Evolutionary conservation across 1,140 invertebrate genomes (phyloP).

Genomic region (Drosophila kanapiae): DNA sequence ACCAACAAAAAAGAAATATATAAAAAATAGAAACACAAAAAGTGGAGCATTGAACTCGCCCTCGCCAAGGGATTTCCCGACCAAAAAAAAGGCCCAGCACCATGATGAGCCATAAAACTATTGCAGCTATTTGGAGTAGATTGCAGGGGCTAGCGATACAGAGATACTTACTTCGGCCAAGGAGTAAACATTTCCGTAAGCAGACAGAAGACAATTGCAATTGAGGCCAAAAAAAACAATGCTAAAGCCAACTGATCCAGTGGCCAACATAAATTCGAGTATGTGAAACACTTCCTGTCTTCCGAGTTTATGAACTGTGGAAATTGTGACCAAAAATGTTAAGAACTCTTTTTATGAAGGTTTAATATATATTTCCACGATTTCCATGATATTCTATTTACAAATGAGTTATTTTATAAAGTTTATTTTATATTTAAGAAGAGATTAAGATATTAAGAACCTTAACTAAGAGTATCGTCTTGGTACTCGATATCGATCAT

Average conservation of each 20-base stretch:
- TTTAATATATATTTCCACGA: background rate
- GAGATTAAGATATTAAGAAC: background rate
- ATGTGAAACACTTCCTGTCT: background rate
- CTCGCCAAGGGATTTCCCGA: conserved; percentile 53
- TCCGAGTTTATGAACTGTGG: background rate
- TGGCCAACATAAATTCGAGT: conserved; percentile 21
- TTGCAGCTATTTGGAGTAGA: conserved; percentile 63
- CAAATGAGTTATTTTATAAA: background rate
- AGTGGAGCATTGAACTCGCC: conserved; percentile 60
- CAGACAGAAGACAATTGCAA: conserved; percentile 12
- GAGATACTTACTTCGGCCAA: conserved; percentile 22
- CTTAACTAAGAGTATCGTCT: background rate
- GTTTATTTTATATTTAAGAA: too few relatives aligned
- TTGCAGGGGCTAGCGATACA: conserved; percentile 31
- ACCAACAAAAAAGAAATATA: background rate
- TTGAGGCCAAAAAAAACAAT: conserved; percentile 13
- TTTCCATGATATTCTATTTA: too few relatives aligned
- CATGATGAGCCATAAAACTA: conserved; percentile 69
- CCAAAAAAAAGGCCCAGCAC: conserved; percentile 11
- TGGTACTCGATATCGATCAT: conserved; percentile 22
- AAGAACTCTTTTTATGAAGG: background rate
- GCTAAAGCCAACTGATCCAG: conserved; percentile 32
- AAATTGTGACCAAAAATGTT: background rate
- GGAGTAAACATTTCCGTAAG: conserved; percentile 26
- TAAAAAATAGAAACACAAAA: conserved; percentile 1